phyloP scores from a whole-genome alignment of 2,888 invertebrate genomes.

The Liposcelis brunnea region DNA sequence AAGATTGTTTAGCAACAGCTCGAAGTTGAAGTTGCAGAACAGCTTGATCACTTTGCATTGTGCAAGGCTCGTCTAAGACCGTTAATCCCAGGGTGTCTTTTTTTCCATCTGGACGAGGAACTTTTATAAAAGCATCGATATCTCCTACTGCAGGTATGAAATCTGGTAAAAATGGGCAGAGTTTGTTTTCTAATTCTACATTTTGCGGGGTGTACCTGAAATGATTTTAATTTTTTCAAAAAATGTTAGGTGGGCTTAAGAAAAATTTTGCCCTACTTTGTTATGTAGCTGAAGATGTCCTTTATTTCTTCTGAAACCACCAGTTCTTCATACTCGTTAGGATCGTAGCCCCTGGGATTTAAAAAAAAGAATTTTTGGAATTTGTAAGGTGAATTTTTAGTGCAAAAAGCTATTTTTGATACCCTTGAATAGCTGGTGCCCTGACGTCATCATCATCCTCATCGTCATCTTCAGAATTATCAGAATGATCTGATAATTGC shows the following conservation, averaged over 20 bases:
- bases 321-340: slow-evolving; percentile 65
- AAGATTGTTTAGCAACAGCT: slow-evolving; percentile 49
- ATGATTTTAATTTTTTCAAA: no score
- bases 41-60: slow-evolving; percentile 91
- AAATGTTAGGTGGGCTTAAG: no score
- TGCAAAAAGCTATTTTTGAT: background rate
- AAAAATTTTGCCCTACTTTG: slow-evolving; percentile 38
- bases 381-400: background rate
- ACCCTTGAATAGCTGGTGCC: slow-evolving; percentile 20
- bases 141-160: slow-evolving; percentile 97
- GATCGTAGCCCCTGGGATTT: slow-evolving; percentile 45
- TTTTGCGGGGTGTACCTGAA: slow-evolving; percentile 80
- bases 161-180: slow-evolving; percentile 91
- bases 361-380: slow-evolving; percentile 11
- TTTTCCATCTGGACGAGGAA: slow-evolving; percentile 57
- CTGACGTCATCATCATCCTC: slow-evolving; percentile 23
- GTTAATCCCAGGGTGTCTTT: slow-evolving; percentile 48
- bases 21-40: slow-evolving; percentile 80
- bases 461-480: slow-evolving; percentile 18
- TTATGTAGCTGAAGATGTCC: slow-evolving; percentile 84
- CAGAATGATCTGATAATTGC: slow-evolving; percentile 11
- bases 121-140: slow-evolving; percentile 95
- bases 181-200: slow-evolving; percentile 72
- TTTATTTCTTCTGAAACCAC: slow-evolving; percentile 70
- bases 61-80: slow-evolving; percentile 88